These are phyloP conservation scores for Trissolcus brochymenae DNA, from an alignment of 2,888 invertebrate species.

Conservation along the genomic window DNA sequence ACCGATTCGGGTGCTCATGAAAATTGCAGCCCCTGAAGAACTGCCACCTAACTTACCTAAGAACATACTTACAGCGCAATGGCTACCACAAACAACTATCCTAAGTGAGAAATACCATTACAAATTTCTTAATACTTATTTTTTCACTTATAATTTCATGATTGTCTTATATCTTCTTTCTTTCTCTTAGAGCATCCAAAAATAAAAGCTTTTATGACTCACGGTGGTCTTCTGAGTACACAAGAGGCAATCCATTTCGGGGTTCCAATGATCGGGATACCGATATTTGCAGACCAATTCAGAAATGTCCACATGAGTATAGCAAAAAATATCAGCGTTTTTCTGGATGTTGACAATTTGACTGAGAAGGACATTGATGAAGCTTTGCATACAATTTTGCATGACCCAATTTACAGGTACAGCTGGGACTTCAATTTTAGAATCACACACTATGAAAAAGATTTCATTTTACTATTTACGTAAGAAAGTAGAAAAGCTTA, in stretches of 20 bases:
- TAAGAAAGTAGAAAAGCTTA: background rate
- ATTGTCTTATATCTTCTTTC: slow-evolving; percentile 1
- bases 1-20: slow-evolving; percentile 46
- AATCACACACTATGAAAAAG: background rate
- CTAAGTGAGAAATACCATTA: slow-evolving; percentile 60
- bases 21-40: slow-evolving; percentile 44
- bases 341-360: slow-evolving; percentile 54
- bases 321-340: slow-evolving; percentile 37
- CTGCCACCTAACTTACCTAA: slow-evolving; percentile 65
- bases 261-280: slow-evolving; percentile 64
- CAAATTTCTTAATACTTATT: background rate
- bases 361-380: slow-evolving; percentile 58
- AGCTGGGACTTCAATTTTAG: background rate
- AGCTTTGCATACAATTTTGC: slow-evolving; percentile 62
- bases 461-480: background rate
- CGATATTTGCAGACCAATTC: slow-evolving; percentile 63
- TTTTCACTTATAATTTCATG: background rate
- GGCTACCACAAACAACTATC: slow-evolving; percentile 66
- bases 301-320: slow-evolving; percentile 60
- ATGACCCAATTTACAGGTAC: slow-evolving; percentile 62
- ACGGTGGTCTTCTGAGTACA: slow-evolving; percentile 64
- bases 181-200: slow-evolving; percentile 54
- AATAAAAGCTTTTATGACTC: slow-evolving; percentile 68
- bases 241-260: slow-evolving; percentile 63
- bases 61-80: slow-evolving; percentile 66